These are phyloP conservation scores for Cataglyphis livida DNA, from an alignment of 2,888 invertebrate genomes.

Conservation along the genomic window DNA sequence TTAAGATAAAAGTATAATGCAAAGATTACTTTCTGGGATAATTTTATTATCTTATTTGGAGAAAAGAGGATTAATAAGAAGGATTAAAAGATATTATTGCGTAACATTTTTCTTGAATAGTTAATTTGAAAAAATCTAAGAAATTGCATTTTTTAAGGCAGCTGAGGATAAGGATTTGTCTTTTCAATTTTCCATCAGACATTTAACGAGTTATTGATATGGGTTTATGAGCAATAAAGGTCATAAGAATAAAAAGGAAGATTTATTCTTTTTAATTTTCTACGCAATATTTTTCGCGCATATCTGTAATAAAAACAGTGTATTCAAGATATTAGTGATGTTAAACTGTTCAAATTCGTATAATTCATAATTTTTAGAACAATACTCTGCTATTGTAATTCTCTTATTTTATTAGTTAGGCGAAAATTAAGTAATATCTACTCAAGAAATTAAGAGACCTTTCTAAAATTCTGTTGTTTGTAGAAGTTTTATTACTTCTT, in stretches of 20 bases:
- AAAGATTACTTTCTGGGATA: neutral
- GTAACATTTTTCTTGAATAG: conserved; percentile 9
- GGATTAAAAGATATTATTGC: conserved; percentile 18
- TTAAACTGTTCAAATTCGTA: neutral
- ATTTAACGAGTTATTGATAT: conserved; percentile 40
- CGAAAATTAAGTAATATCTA: conserved; percentile 11
- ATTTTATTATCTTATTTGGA: neutral
- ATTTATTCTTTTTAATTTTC: conserved; percentile 48
- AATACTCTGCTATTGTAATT: neutral
- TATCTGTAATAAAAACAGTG: neutral
- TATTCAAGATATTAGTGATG: conserved; percentile 1
- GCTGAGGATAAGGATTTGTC: conserved; percentile 13
- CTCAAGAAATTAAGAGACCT: neutral
- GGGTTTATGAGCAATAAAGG: conserved; percentile 37
- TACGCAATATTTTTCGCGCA: conserved; percentile 11
- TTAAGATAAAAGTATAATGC: neutral
- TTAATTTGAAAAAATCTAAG: conserved; percentile 21
- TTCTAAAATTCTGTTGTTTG: neutral
- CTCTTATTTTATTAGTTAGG: neutral
- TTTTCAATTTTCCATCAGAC: conserved; percentile 32
- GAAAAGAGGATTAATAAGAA: neutral
- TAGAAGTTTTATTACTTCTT: neutral
- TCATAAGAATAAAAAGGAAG: conserved; percentile 19
- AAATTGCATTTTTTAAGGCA: neutral
- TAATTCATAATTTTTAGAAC: conserved; percentile 33